Conservation (phyloP, 1,140 invertebrate genomes). For the Drosophila tropicalis region DNA sequence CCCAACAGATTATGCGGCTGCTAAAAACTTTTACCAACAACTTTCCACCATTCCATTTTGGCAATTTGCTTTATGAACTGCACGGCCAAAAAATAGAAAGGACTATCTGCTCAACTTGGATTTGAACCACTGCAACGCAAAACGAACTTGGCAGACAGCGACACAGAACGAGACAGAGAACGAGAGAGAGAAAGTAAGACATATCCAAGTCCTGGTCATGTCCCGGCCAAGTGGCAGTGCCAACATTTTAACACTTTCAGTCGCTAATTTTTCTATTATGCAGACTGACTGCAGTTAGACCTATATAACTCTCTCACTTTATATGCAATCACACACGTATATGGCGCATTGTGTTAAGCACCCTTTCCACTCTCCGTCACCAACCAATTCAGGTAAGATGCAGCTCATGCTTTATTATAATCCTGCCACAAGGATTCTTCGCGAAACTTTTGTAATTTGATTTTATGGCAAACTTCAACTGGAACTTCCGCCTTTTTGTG, state of each 20-base stretch:
- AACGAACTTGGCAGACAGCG: slow-evolving; percentile 64
- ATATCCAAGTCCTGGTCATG: slow-evolving; percentile 46
- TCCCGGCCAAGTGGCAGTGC: background rate
- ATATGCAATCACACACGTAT: slow-evolving; percentile 1
- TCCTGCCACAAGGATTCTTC: background rate
- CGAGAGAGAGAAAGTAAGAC: slow-evolving; percentile 19
- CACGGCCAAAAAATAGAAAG: slow-evolving; percentile 21
- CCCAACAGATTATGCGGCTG: slow-evolving; percentile 73
- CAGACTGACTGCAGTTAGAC: slow-evolving; percentile 37
- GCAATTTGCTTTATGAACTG: slow-evolving; percentile 79
- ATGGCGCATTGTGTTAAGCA: background rate
- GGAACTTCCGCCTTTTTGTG: background rate
- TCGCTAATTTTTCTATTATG: slow-evolving; percentile 35
- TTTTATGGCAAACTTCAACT: background rate
- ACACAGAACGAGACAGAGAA: background rate
- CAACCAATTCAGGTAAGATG: background rate
- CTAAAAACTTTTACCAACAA: slow-evolving; percentile 60
- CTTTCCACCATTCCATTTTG: slow-evolving; percentile 55
- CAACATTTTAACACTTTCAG: slow-evolving; percentile 27
- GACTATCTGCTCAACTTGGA: slow-evolving; percentile 34
- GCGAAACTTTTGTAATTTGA: slow-evolving; percentile 9
- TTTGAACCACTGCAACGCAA: slow-evolving; percentile 50
- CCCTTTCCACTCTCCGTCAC: too few relatives aligned
- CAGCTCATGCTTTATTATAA: slow-evolving; percentile 2
- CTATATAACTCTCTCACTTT: slow-evolving; percentile 23